A percentile compares a stretch with the other conserved stretches of the same genome.
phyloP scores from a whole-genome alignment of 2,113 vertebrate species.

The Callaeas wilsoni region DNA sequence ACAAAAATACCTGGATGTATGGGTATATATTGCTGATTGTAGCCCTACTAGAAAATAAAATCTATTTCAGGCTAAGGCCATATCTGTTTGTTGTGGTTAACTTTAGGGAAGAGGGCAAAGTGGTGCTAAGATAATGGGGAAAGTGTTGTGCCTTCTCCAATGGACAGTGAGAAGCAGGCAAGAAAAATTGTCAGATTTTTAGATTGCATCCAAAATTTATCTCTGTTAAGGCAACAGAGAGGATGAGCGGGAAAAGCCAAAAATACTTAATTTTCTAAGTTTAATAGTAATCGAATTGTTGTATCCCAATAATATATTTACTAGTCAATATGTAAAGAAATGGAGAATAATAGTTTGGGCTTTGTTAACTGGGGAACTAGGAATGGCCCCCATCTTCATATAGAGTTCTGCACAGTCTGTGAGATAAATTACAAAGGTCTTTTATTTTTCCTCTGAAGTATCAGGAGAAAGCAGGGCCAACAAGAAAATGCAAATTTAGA shows the following conservation, averaged over 20 bases:
- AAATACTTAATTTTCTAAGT: not conserved
- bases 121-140: not conserved
- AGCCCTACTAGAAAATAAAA: constrained; percentile 15
- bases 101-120: not conserved
- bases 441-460: not conserved
- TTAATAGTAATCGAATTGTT: not conserved
- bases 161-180: not conserved
- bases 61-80: not conserved
- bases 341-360: not conserved
- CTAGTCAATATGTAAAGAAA: not conserved
- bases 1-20: not conserved
- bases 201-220: not conserved
- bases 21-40: not conserved
- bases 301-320: not conserved
- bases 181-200: not conserved
- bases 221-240: not conserved
- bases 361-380: not conserved
- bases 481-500: not conserved
- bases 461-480: not conserved
- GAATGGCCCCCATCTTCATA: not conserved
- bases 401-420: not conserved
- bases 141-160: not conserved
- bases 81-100: not conserved
- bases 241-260: not conserved
- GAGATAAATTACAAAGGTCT: not conserved